Evolutionary conservation across 2,113 vertebrate genomes (phyloP), one percentile per base, ranked within the genome.

Genomic region (Nothocercus nigrocapillus): DNA sequence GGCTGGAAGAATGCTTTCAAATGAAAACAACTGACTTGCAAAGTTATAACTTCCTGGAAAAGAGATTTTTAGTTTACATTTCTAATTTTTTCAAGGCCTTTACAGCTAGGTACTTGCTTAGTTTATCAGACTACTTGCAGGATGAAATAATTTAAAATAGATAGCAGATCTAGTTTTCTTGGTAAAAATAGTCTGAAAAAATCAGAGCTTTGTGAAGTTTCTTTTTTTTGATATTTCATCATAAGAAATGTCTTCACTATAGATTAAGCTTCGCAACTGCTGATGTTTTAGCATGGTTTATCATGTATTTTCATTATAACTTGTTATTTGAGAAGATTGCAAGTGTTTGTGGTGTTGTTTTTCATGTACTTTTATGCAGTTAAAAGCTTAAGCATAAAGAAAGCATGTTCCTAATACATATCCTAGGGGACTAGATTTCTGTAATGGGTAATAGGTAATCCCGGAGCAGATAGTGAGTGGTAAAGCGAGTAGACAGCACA

Each of bases 301-400:
- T 63, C 59, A 67, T 72, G 25, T 63, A 59, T 2, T 5, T 81
- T 90, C 51, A 17, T 47, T 78, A 42, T 53, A 80, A 32, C 15
- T 14, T 49, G 30, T 67, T 81, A 90, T 89, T 14, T 44, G 51
- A 89, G 25, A 83, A 78, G 79, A 63, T 11, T 89, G 32, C 59
- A 91, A 95, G 61, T 61, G 47, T 81, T 93, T 34, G 6, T 56
- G 87, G 91, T 93, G 68, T 96, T 94, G 61, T 82, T 91, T 95
- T 94, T 94, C 94, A 90, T 91, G 19, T 95, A 97, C 95, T 97
- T 95, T 95, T 97, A 96, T 95, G 61, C 47, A 63, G 74, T 94
- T 93, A 94, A 94, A 96, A 93, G 67, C 86, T 94, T 68, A 72
- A 94, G 92, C 85, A 85, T 77, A 88, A 45, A 95, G 91, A 92